These are phyloP conservation scores for Phrynocephalus guinanensis DNA, from an alignment of 2,797 vertebrate species.

Conservation along the genomic window DNA sequence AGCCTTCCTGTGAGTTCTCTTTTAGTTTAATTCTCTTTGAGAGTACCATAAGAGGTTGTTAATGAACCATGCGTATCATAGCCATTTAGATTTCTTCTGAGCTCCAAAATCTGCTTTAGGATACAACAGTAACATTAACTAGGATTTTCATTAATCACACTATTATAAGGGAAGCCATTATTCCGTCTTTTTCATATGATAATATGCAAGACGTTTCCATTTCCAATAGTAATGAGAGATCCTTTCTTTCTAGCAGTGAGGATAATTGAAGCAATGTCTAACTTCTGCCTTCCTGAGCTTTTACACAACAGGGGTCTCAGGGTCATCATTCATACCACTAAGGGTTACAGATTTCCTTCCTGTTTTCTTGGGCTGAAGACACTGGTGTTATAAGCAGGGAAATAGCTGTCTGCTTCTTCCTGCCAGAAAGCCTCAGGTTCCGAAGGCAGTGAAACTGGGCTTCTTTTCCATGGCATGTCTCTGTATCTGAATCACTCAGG, in stretches of 20 bases:
- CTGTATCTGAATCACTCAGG: not conserved
- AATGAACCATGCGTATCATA: conserved; percentile 1
- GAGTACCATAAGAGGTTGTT: conserved; percentile 17
- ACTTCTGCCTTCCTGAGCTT: not conserved
- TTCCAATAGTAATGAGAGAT: conserved; percentile 9
- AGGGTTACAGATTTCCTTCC: not conserved
- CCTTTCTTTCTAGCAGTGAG: not conserved
- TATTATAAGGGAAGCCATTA: not conserved
- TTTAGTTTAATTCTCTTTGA: not conserved
- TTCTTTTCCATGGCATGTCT: too few relatives aligned
- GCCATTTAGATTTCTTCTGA: not conserved
- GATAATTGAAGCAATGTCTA: not conserved
- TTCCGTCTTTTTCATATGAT: not conserved
- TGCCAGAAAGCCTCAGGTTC: not conserved
- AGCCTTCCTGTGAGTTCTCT: conserved; percentile 25
- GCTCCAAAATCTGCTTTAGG: not conserved
- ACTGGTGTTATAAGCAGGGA: not conserved
- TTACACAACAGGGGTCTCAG: not conserved
- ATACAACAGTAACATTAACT: not conserved
- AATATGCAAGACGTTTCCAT: not conserved
- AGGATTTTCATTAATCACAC: accelerated
- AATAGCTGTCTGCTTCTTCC: not conserved
- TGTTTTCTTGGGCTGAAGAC: not conserved
- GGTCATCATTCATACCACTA: not conserved
- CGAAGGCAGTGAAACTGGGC: not conserved